A percentile compares a stretch with the other conserved stretches of the same genome.
These are phyloP conservation scores for Lepidotrigona ventralis DNA, from an alignment of 1,140 invertebrate genomes.

Conservation along the genomic window DNA sequence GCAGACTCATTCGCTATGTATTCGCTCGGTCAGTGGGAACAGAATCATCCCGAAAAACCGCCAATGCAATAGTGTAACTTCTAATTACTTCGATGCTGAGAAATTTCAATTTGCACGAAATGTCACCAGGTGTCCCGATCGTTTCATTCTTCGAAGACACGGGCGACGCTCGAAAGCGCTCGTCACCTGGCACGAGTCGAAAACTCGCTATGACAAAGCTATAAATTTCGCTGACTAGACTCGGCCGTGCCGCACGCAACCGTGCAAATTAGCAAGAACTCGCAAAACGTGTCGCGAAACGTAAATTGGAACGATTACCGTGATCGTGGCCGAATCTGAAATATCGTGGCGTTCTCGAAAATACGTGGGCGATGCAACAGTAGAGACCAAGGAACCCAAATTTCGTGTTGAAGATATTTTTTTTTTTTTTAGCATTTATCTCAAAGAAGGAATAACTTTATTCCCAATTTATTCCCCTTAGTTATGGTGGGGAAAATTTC, in stretches of 20 bases:
- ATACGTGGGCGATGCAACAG: too few relatives aligned
- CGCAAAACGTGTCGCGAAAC: not conserved
- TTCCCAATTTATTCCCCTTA: too few relatives aligned
- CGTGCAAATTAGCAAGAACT: not conserved
- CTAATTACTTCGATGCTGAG: too few relatives aligned
- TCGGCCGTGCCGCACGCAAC: not conserved
- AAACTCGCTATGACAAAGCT: not conserved
- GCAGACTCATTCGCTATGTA: too few relatives aligned
- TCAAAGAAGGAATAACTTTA: too few relatives aligned
- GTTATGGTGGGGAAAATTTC: too few relatives aligned
- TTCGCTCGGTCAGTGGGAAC: too few relatives aligned
- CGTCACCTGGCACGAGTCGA: not conserved
- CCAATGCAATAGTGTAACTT: too few relatives aligned
- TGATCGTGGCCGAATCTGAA: not conserved
- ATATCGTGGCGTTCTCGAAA: not conserved
- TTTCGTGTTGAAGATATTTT: too few relatives aligned
- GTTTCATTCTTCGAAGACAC: not conserved
- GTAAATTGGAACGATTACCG: not conserved
- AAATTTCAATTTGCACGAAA: not conserved
- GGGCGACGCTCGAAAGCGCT: not conserved
- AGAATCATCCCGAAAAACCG: too few relatives aligned
- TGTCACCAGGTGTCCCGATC: not conserved
- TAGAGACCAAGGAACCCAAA: not conserved
- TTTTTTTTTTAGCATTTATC: too few relatives aligned
- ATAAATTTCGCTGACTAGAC: conserved; percentile 2